A percentile compares a stretch with the other conserved stretches of the same genome.
Conservation (phyloP, 2,113 vertebrate genomes). For the Pitta sordida region DNA sequence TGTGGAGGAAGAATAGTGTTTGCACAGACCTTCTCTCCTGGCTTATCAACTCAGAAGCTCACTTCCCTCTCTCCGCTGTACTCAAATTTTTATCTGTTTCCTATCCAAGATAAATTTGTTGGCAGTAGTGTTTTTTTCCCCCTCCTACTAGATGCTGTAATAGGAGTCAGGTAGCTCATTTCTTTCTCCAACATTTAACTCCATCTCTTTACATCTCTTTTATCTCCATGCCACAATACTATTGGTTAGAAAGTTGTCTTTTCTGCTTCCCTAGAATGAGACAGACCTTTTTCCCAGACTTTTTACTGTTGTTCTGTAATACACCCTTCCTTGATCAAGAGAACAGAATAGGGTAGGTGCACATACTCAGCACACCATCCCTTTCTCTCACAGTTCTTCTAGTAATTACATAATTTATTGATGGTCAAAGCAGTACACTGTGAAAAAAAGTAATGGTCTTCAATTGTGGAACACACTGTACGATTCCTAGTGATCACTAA, state of each 20-base stretch:
- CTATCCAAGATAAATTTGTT: not conserved
- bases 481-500: not conserved
- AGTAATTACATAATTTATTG: not conserved
- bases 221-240: not conserved
- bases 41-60: not conserved
- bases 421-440: not conserved
- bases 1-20: not conserved
- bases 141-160: not conserved
- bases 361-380: not conserved
- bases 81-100: not conserved
- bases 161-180: rapidly evolving
- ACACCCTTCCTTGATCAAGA: not conserved
- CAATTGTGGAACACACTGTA: not conserved
- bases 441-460: not conserved
- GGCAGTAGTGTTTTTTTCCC: not conserved
- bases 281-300: not conserved
- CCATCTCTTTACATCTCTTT: not conserved
- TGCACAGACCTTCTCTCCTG: not conserved
- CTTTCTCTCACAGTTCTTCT: not conserved
- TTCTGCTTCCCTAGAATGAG: not conserved
- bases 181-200: not conserved
- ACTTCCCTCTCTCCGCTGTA: not conserved
- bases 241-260: not conserved
- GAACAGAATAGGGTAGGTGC: rapidly evolving
- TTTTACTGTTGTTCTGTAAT: not conserved